Evolutionary conservation across 2,113 vertebrate species (phyloP).

Genomic region (Myodes glareolus): DNA sequence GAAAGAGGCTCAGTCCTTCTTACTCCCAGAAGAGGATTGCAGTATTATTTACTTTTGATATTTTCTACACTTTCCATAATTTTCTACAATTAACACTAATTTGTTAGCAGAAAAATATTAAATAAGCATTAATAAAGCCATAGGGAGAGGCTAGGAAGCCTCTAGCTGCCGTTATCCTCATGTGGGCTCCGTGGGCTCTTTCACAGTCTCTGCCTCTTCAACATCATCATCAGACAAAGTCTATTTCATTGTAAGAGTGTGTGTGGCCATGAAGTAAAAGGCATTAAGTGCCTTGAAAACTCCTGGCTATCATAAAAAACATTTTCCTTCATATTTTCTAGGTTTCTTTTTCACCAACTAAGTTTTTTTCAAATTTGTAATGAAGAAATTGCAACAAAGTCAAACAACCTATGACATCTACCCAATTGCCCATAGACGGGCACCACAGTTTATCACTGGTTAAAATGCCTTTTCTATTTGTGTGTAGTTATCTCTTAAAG

Average conservation of each 20-base stretch:
- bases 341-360: neutral
- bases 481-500: neutral
- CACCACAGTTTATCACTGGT: neutral
- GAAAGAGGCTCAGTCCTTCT: neutral
- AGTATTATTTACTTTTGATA: neutral
- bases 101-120: neutral
- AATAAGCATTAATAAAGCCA: neutral
- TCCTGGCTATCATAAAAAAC: neutral
- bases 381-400: constrained; percentile 4
- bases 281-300: constrained; percentile 14
- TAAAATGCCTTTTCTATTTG: neutral
- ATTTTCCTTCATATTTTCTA: neutral
- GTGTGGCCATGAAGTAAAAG: neutral
- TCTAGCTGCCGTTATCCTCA: neutral
- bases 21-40: neutral
- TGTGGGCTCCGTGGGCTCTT: no score
- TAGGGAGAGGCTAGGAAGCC: neutral
- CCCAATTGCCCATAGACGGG: neutral
- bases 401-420: neutral
- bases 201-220: neutral
- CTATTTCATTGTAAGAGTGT: neutral
- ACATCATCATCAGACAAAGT: neutral
- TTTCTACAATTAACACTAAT: constrained; percentile 1
- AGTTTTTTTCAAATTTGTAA: neutral
- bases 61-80: neutral